Evolutionary conservation across 2,888 invertebrate genomes (phyloP).

Genomic region (Heliconius hortense): DNA sequence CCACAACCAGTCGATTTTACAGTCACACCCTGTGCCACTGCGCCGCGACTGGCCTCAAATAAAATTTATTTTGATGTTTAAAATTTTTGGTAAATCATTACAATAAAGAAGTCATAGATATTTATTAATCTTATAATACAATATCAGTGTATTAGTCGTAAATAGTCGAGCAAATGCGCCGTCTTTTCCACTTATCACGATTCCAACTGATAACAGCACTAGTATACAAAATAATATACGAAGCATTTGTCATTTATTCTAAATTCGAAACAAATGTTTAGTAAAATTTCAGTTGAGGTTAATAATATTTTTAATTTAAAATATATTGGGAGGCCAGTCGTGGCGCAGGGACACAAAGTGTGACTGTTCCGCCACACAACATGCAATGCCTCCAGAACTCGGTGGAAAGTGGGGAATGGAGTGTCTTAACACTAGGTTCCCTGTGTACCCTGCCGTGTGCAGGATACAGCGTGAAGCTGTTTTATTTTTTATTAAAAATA

Average conservation of each 20-base stretch:
- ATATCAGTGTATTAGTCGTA: neutral
- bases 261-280: neutral
- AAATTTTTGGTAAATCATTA: neutral
- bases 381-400: too few relatives aligned
- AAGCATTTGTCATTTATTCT: neutral
- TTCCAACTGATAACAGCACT: constrained; percentile 18
- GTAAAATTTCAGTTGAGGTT: neutral
- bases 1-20: too few relatives aligned
- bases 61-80: neutral
- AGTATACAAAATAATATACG: constrained; percentile 24
- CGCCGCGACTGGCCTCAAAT: too few relatives aligned
- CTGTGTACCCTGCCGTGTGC: too few relatives aligned
- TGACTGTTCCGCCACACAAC: too few relatives aligned
- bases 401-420: too few relatives aligned
- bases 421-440: too few relatives aligned
- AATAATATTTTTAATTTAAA: neutral
- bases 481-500: too few relatives aligned
- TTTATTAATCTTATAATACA: neutral
- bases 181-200: constrained; percentile 17
- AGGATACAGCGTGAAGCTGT: too few relatives aligned
- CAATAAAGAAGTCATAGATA: neutral
- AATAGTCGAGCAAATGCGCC: constrained; percentile 12
- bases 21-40: too few relatives aligned
- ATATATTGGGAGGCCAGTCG: too few relatives aligned
- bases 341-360: too few relatives aligned